phyloP scores from a whole-genome alignment of 1,140 invertebrate genomes.

The Phymastichus coffea region DNA sequence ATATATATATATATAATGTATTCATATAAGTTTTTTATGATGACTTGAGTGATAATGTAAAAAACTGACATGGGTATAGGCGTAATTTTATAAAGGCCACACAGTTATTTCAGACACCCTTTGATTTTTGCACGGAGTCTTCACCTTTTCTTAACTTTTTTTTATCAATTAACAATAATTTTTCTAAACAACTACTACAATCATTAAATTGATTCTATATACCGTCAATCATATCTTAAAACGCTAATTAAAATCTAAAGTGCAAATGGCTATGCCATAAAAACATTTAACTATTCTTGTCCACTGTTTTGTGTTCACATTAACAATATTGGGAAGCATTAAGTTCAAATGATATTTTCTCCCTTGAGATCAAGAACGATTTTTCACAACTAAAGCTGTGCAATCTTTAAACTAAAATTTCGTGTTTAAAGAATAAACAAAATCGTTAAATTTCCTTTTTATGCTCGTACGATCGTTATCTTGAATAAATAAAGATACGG shows the following conservation, averaged over 20 bases:
- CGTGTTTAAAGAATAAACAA: too few relatives aligned
- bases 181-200: slow-evolving; percentile 22
- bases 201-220: slow-evolving; percentile 15
- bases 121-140: too few relatives aligned
- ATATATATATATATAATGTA: slow-evolving; percentile 9
- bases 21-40: slow-evolving; percentile 9
- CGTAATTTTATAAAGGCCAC: slow-evolving; percentile 20
- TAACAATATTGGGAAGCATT: slow-evolving; percentile 25
- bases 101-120: too few relatives aligned
- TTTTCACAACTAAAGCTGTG: too few relatives aligned
- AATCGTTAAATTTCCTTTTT: too few relatives aligned
- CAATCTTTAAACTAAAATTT: too few relatives aligned
- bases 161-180: slow-evolving; percentile 24
- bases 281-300: slow-evolving; percentile 18
- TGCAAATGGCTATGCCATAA: slow-evolving; percentile 27
- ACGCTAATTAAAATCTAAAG: slow-evolving; percentile 16
- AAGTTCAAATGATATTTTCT: too few relatives aligned
- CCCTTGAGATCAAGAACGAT: too few relatives aligned
- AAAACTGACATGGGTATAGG: slow-evolving; percentile 21
- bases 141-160: not conserved
- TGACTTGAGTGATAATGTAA: slow-evolving; percentile 17
- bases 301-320: slow-evolving; percentile 20
- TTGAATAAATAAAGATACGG: too few relatives aligned
- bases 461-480: too few relatives aligned
- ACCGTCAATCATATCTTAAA: not conserved